Percentiles rank a stretch among this genome's conserved stretches.
phyloP scores from a whole-genome alignment of 2,888 invertebrate genomes.

The Crematogaster levior region DNA sequence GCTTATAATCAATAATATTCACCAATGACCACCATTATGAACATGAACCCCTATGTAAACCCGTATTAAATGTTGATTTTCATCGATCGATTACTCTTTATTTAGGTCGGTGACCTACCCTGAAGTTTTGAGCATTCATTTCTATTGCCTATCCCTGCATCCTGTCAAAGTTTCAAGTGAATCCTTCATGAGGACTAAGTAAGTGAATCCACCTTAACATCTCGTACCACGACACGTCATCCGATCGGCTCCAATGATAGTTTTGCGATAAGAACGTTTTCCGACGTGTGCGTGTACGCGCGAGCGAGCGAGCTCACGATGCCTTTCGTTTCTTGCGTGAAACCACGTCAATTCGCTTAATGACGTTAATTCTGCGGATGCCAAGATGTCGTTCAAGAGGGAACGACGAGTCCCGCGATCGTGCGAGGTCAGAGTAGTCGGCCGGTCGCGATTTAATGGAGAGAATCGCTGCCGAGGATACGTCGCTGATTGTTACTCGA shows the following conservation, averaged over 20 bases:
- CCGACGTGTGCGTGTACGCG: background rate
- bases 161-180: too few relatives aligned
- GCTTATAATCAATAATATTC: too few relatives aligned
- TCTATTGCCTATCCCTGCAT: too few relatives aligned
- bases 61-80: too few relatives aligned
- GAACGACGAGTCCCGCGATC: constrained; percentile 29
- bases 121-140: too few relatives aligned
- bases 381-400: constrained; percentile 45
- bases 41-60: too few relatives aligned
- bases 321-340: constrained; percentile 44
- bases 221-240: background rate
- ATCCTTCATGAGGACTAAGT: too few relatives aligned
- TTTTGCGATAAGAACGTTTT: background rate
- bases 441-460: constrained; percentile 4
- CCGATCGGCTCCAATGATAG: background rate
- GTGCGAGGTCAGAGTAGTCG: constrained; percentile 24
- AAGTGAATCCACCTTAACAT: too few relatives aligned
- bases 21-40: too few relatives aligned
- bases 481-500: background rate
- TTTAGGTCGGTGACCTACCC: too few relatives aligned
- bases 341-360: constrained; percentile 51
- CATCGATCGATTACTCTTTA: too few relatives aligned
- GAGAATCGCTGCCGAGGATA: background rate
- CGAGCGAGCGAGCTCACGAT: background rate
- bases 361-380: constrained; percentile 48